phyloP scores from a whole-genome alignment of 2,888 invertebrate species.

The Lampropteryx suffumata region DNA sequence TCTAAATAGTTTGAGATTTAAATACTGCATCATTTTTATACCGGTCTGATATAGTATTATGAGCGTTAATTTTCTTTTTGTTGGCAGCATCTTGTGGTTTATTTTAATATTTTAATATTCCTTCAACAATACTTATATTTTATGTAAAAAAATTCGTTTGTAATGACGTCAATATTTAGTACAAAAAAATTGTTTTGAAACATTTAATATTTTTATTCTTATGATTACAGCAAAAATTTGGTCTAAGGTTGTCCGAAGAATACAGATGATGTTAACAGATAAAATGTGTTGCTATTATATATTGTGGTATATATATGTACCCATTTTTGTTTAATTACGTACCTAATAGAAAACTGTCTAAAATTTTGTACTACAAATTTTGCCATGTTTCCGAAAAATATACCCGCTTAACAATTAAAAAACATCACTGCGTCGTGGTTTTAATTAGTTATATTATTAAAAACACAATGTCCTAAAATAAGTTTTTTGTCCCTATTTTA shows the following conservation, averaged over 20 bases:
- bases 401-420: conserved; percentile 1
- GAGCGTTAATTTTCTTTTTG: conserved; percentile 20
- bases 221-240: neutral
- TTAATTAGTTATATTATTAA: conserved; percentile 43
- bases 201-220: too few species aligned
- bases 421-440: conserved; percentile 23
- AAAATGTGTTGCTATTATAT: too few species aligned
- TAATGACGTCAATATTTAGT: conserved; percentile 14
- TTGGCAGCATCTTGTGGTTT: conserved; percentile 20
- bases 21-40: conserved; percentile 30
- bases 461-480: conserved; percentile 49
- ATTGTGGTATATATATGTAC: neutral
- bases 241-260: neutral
- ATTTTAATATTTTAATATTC: conserved; percentile 28
- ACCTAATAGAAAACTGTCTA: too few species aligned
- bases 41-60: conserved; percentile 28
- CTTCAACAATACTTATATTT: conserved; percentile 22
- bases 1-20: conserved; percentile 40
- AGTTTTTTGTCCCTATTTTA: conserved; percentile 51
- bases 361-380: too few species aligned
- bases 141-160: conserved; percentile 1
- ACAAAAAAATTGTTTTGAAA: neutral
- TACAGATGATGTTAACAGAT: too few species aligned
- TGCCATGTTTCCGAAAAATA: too few species aligned
- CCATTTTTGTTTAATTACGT: neutral